Conservation (phyloP, 2,797 vertebrate genomes). For the Gymnoscopelus microlampas region DNA sequence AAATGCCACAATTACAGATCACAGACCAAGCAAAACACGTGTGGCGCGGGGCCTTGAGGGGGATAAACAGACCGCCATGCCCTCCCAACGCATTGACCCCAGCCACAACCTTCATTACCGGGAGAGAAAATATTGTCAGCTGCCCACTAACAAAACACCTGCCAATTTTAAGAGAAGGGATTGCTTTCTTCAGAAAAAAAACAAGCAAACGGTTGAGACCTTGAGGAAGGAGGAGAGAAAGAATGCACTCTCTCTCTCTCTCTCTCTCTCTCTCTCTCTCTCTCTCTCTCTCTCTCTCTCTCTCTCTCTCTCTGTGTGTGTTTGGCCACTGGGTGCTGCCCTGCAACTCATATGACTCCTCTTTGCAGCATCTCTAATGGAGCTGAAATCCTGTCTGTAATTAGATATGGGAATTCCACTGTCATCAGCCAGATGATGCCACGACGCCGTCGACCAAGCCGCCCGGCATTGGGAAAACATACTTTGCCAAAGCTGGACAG, state of each 20-base stretch:
- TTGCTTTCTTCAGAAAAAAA: conserved; percentile 84
- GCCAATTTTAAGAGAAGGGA: conserved; percentile 88
- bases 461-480: conserved; percentile 18
- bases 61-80: conserved; percentile 84
- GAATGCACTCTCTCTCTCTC: conserved; percentile 25
- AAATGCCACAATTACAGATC: conserved; percentile 94
- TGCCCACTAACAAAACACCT: conserved; percentile 88
- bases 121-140: conserved; percentile 87
- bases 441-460: conserved; percentile 72
- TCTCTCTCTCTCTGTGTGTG: conserved; percentile 66
- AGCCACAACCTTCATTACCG: conserved; percentile 85
- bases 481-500: not conserved
- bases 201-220: conserved; percentile 81
- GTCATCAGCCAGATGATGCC: conserved; percentile 99
- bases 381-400: conserved; percentile 99
- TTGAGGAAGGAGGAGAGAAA: conserved; percentile 77
- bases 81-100: conserved; percentile 82
- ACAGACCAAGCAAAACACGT: conserved; percentile 84
- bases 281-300: conserved; percentile 38
- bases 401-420: conserved; percentile 99
- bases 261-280: conserved; percentile 72
- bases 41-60: conserved; percentile 79
- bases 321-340: conserved; percentile 88
- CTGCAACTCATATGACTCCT: conserved; percentile 94
- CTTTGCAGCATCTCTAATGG: conserved; percentile 97